Percentiles rank a stretch among this genome's conserved stretches.
Evolutionary conservation across 2,888 invertebrate genomes (phyloP).

Genomic region (Penaeus monodon): DNA sequence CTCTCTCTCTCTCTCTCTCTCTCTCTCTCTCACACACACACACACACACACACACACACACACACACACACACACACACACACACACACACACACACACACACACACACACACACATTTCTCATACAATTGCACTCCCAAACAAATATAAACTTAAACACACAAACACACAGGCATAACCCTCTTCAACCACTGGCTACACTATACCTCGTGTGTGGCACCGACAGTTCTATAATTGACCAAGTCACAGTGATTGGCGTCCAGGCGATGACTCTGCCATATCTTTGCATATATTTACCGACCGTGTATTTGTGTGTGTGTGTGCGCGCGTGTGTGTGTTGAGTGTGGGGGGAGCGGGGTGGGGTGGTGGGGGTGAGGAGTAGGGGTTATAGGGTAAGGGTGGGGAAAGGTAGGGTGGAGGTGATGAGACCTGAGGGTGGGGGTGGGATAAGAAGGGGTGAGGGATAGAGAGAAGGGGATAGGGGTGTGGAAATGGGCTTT

Average conservation of each 20-base stretch:
- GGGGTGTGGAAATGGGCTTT: not conserved
- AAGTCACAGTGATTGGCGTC: conserved; percentile 12
- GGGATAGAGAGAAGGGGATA: not conserved
- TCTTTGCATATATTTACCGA: conserved; percentile 32
- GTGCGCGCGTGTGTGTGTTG: not conserved
- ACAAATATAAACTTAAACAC: too few relatives aligned
- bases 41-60: too few relatives aligned
- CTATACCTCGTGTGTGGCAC: too few relatives aligned
- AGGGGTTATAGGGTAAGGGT: not conserved
- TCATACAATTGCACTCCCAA: too few relatives aligned
- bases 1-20: too few relatives aligned
- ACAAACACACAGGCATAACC: too few relatives aligned
- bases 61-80: too few relatives aligned
- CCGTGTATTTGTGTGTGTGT: not conserved
- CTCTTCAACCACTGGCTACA: too few relatives aligned
- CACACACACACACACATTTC: too few relatives aligned
- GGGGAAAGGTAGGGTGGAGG: not conserved
- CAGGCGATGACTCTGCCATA: conserved; percentile 7
- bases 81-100: too few relatives aligned
- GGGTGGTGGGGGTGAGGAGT: conserved; percentile 10
- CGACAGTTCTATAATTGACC: conserved; percentile 23
- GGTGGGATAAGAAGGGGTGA: not conserved
- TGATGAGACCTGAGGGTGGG: not conserved
- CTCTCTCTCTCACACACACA: too few relatives aligned
- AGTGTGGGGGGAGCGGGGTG: not conserved